Base-by-base conservation (phyloP, 2,113 vertebrate species). In the Phalacrocorax brasilianus region DNA sequence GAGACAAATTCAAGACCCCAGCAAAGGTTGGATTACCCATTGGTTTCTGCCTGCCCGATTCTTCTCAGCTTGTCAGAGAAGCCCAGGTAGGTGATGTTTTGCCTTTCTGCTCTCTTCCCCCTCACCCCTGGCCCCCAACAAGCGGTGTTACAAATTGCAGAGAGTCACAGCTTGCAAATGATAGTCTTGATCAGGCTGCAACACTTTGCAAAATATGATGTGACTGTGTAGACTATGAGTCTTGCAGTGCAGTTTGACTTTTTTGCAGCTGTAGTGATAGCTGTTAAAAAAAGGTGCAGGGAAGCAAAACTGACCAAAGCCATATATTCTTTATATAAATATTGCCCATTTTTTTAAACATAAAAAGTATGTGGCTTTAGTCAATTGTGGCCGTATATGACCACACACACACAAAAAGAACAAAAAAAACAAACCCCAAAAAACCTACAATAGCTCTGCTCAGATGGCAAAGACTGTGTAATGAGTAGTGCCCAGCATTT, bases 1-100 rank as follows among this genome's bases (percentile, higher is more conserved):
- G 99, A 94, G 99, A 99, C 81, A 99, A 99, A 89, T 99, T 99
- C 97, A 99, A 98, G 97, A 98, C 97, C 88, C 99, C 99, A 76
- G 98, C 98, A 27, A 99, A 99, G 98, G 99, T 99, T 96, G 99
- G 99, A 89, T 97, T 99, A 52, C 99, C 99, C 72, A 98, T 99
- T 85, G 99, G 99, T 94, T 99, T 99, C 97, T 98, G 97, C 93
- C 89, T 99, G 65, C 97, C 98, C 58, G 99, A 99, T 96, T 98
- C 97, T 91, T 88, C 97, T 82, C 97, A 98, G 82, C 96, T 98
- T 96, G 95, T 99, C 85, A 94, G 95, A 79, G 98, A 99, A 91
- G 95, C 98, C 87, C 98, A 99, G 98, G 99, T 99, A 91, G 98
- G 98, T 96, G 9, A 27, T 20, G 12, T 50, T 92, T 66, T 73